Conservation (phyloP, 2,113 vertebrate genomes). For the Origma solitaria region DNA sequence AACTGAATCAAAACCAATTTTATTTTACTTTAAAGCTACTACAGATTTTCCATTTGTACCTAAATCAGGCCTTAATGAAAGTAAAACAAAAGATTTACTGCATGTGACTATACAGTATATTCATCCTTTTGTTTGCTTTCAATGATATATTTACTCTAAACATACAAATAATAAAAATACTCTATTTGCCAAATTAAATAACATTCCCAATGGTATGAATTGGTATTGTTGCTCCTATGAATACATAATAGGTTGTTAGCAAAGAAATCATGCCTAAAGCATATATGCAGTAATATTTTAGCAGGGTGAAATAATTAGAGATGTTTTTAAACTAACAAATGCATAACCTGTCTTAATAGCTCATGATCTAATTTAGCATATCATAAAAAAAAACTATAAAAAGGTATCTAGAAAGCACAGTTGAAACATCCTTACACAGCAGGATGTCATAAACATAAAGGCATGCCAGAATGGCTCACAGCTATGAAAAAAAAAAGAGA, state of each 20-base stretch:
- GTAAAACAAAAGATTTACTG: slow-evolving; percentile 48
- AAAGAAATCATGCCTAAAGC: slow-evolving; percentile 53
- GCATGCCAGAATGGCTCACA: slow-evolving; percentile 53
- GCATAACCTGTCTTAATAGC: slow-evolving; percentile 62
- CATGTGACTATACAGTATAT: not conserved
- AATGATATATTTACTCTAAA: slow-evolving; percentile 42
- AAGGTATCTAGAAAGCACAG: slow-evolving; percentile 61
- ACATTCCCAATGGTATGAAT: slow-evolving; percentile 50
- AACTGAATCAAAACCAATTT: slow-evolving; percentile 73
- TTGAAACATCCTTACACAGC: slow-evolving; percentile 65
- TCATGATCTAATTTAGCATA: slow-evolving; percentile 62
- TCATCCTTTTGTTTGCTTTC: slow-evolving; percentile 25
- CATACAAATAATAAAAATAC: slow-evolving; percentile 44
- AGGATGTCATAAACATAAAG: slow-evolving; percentile 66
- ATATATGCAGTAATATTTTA: slow-evolving; percentile 57
- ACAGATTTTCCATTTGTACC: slow-evolving; percentile 46
- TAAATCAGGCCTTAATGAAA: slow-evolving; percentile 11
- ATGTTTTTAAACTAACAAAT: slow-evolving; percentile 65
- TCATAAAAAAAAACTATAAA: slow-evolving; percentile 36
- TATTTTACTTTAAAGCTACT: slow-evolving; percentile 66
- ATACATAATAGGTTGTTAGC: slow-evolving; percentile 60
- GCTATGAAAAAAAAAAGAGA: slow-evolving; percentile 21
- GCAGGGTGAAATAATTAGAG: slow-evolving; percentile 61
- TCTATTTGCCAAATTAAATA: slow-evolving; percentile 63
- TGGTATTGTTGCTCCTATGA: slow-evolving; percentile 54